A percentile compares a stretch with the other conserved stretches of the same genome.
phyloP scores from a whole-genome alignment of 1,140 invertebrate genomes.

The Paracyclopina nana region DNA sequence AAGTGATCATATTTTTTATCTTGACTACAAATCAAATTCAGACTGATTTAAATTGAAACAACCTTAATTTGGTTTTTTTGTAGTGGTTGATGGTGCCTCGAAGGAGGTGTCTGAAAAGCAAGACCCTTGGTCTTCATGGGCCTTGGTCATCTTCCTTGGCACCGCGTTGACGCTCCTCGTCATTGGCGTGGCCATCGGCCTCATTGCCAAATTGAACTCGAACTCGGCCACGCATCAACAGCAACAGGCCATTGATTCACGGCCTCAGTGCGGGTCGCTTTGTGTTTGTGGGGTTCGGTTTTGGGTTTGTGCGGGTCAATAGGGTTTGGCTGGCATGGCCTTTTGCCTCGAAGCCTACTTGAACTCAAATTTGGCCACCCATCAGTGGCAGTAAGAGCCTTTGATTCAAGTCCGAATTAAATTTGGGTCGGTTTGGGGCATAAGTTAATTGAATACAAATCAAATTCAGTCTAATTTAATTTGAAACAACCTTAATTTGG shows the following conservation, averaged over 20 bases:
- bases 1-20: too few relatives aligned
- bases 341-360: background rate
- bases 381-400: background rate
- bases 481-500: background rate
- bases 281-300: too few relatives aligned
- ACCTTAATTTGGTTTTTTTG: too few relatives aligned
- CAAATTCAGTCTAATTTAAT: background rate
- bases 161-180: conserved; percentile 7
- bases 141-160: background rate
- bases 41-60: too few relatives aligned
- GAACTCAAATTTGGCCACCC: background rate
- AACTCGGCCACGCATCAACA: too few relatives aligned
- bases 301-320: too few relatives aligned
- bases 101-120: background rate
- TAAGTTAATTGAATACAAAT: background rate
- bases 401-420: background rate
- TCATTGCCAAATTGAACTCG: too few relatives aligned
- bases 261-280: too few relatives aligned
- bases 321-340: background rate
- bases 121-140: conserved; percentile 3
- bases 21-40: background rate
- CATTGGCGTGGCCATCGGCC: conserved; percentile 2
- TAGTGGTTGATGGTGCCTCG: conserved; percentile 1
- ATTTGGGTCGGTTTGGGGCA: background rate
- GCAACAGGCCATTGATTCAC: too few relatives aligned